Percentiles rank a stretch among this genome's conserved stretches.
Evolutionary conservation across 2,797 vertebrate genomes (phyloP).

Genomic region (Schizothorax lantsangensis): DNA sequence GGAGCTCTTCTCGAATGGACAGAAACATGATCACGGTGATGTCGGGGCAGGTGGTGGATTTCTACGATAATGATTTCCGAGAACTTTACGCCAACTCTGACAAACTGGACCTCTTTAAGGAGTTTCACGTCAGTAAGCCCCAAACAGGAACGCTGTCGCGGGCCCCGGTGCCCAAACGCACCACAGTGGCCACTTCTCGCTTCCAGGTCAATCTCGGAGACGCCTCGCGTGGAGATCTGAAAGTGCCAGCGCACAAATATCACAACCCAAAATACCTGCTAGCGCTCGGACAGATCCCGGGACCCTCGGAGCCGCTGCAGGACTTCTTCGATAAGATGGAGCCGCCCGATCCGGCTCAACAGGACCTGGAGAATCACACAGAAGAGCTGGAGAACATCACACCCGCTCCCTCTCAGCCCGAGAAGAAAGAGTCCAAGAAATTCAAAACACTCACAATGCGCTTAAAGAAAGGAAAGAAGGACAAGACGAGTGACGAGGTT

Average conservation of each 20-base stretch:
- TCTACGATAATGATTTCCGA: slow-evolving; percentile 91
- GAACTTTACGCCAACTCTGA: slow-evolving; percentile 93
- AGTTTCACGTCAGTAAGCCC: slow-evolving; percentile 80
- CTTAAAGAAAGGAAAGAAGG: not conserved
- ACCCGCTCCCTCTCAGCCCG: slow-evolving; percentile 32
- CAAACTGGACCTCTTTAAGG: slow-evolving; percentile 85
- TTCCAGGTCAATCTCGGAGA: slow-evolving; percentile 79
- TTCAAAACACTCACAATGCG: accelerated
- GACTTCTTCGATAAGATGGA: slow-evolving; percentile 42
- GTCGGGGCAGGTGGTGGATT: slow-evolving; percentile 89
- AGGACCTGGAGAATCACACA: slow-evolving; percentile 17
- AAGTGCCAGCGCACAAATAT: slow-evolving; percentile 88
- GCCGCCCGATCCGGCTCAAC: not conserved
- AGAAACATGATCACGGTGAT: slow-evolving; percentile 90
- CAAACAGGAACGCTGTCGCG: not conserved
- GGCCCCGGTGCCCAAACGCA: slow-evolving; percentile 58
- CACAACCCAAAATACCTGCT: slow-evolving; percentile 93
- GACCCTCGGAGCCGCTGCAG: slow-evolving; percentile 51
- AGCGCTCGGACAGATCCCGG: slow-evolving; percentile 72
- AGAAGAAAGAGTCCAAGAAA: slow-evolving; percentile 21
- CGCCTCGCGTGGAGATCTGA: slow-evolving; percentile 46
- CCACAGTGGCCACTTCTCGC: slow-evolving; percentile 70
- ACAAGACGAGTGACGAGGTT: not conserved
- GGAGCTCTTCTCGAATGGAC: slow-evolving; percentile 90
- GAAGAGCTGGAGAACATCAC: slow-evolving; percentile 45